Evolutionary conservation across 1,140 invertebrate genomes (phyloP).

Genomic region (Globodera rostochiensis): DNA sequence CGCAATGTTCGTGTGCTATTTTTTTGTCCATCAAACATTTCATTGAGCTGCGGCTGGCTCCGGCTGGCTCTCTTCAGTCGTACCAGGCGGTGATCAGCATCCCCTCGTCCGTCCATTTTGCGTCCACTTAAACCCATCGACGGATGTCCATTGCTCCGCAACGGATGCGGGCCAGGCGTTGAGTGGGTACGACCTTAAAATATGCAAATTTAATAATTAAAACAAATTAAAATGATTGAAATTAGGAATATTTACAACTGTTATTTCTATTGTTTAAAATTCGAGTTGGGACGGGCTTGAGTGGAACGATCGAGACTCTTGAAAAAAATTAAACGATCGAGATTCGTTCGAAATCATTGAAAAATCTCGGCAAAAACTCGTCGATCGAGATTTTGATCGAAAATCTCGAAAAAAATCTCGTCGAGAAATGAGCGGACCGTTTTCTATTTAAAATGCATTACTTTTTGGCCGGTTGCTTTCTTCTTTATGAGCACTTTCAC

Average conservation of each 20-base stretch:
- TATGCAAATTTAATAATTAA: background rate
- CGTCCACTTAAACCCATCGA: conserved; percentile 14
- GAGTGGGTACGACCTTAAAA: background rate
- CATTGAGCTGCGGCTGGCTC: conserved; percentile 23
- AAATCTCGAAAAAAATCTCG: no score
- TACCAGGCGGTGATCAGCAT: conserved; percentile 2
- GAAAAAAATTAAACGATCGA: no score
- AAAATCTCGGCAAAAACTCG: no score
- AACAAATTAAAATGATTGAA: no score
- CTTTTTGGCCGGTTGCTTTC: background rate
- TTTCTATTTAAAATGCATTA: background rate
- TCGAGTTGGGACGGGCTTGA: no score
- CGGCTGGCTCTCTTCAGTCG: conserved; percentile 17
- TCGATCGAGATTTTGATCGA: no score
- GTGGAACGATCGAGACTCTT: no score
- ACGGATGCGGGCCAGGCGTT: background rate
- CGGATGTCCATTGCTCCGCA: background rate
- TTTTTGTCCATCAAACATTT: conserved; percentile 18
- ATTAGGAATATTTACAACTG: no score
- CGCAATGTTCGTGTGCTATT: conserved; percentile 16
- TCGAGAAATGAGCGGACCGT: no score
- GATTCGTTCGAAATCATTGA: no score
- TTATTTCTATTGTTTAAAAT: no score
- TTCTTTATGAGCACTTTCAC: background rate
- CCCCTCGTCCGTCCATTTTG: conserved; percentile 12